Evolutionary conservation across 2,888 invertebrate species (phyloP).

Genomic region (Papilio elwesi): DNA sequence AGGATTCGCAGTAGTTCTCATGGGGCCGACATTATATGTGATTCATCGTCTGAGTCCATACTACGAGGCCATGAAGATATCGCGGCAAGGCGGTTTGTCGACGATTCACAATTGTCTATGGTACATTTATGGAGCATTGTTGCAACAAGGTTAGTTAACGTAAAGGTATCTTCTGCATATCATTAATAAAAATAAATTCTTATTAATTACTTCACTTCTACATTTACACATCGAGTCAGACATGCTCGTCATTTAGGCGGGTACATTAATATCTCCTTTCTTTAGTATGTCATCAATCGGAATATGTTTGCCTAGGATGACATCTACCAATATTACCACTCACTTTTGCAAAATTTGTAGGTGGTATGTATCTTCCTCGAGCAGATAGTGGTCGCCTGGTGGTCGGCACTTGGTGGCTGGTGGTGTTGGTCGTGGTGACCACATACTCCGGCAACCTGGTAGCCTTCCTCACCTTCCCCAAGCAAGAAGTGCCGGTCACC

Average conservation of each 20-base stretch:
- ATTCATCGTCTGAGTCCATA: slow-evolving; percentile 90
- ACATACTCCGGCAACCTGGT: slow-evolving; percentile 97
- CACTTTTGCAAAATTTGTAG: slow-evolving; percentile 66
- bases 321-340: too few species aligned
- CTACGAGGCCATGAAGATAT: slow-evolving; percentile 86
- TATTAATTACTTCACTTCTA: too few species aligned
- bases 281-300: too few species aligned
- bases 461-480: slow-evolving; percentile 96
- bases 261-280: too few species aligned
- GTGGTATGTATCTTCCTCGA: slow-evolving; percentile 93
- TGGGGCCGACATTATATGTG: slow-evolving; percentile 90
- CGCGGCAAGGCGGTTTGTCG: slow-evolving; percentile 81
- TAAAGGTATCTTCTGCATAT: too few species aligned
- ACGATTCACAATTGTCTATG: slow-evolving; percentile 90
- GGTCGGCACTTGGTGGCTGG: slow-evolving; percentile 96
- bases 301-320: too few species aligned
- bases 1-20: slow-evolving; percentile 87
- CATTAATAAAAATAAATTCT: too few species aligned
- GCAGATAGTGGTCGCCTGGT: slow-evolving; percentile 94
- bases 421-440: slow-evolving; percentile 94
- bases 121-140: slow-evolving; percentile 95
- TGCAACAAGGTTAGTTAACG: slow-evolving; percentile 90
- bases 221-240: too few species aligned
- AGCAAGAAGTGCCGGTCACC: slow-evolving; percentile 89
- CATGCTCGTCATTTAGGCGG: too few species aligned